phyloP scores from a whole-genome alignment of 2,888 invertebrate species.

The Nemapogon koenigi region DNA sequence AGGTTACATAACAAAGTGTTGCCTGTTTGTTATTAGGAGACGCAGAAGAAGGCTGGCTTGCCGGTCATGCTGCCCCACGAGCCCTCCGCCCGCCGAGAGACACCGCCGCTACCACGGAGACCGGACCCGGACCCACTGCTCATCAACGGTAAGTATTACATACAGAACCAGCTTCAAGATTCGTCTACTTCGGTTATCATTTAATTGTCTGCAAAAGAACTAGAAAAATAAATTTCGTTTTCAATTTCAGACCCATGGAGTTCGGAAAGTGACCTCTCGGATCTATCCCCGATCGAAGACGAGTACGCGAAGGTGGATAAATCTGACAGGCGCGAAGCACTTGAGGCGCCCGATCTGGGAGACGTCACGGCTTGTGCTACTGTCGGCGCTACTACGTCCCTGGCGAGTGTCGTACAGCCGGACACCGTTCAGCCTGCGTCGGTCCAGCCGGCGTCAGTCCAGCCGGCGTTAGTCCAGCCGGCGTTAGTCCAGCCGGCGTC shows the following conservation, averaged over 20 bases:
- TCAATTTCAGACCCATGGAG: conserved; percentile 70
- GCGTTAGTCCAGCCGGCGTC: conserved; percentile 11
- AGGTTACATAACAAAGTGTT: neutral
- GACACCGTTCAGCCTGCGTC: conserved; percentile 9
- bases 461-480: conserved; percentile 13
- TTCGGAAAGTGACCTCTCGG: conserved; percentile 87
- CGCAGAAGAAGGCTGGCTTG: conserved; percentile 87
- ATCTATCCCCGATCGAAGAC: conserved; percentile 81
- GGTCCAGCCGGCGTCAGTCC: conserved; percentile 11
- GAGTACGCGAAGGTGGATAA: conserved; percentile 57
- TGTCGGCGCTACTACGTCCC: conserved; percentile 5
- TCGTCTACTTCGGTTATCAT: no score
- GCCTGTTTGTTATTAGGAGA: conserved; percentile 58
- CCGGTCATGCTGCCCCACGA: conserved; percentile 84
- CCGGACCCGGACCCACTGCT: conserved; percentile 76
- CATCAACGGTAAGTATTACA: conserved; percentile 54
- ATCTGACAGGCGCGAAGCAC: conserved; percentile 30
- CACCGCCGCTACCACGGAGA: conserved; percentile 77
- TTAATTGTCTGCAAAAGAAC: no score
- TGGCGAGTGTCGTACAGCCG: conserved; percentile 8
- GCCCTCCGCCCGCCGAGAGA: conserved; percentile 74
- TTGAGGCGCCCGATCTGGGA: conserved; percentile 47
- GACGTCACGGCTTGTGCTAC: conserved; percentile 35
- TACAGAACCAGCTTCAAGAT: no score
- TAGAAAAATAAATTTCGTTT: neutral